Base-by-base conservation (phyloP, 2,113 vertebrate genomes). In the Burhinus bistriatus region DNA sequence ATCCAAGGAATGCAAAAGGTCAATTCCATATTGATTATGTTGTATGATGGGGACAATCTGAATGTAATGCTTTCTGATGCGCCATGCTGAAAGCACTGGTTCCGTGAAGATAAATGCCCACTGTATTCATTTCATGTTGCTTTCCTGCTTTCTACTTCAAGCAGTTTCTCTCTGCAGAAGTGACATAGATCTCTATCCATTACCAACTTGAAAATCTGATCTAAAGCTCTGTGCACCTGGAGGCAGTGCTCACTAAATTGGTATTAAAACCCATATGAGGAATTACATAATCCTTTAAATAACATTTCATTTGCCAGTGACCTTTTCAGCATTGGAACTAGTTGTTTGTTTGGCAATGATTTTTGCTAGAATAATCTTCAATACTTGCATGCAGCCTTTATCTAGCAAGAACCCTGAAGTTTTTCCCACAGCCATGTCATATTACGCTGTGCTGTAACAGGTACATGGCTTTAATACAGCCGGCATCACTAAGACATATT, bases 261-360 rank as follows among this genome's bases (percentile, higher is more conserved):
- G 70, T 97, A 97, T 97, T 94, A 97, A 97, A 96, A 94, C 96
- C 93, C 89, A 87, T 96, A 91, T 82, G 94, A 96, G 38, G 94
- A 90, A 95, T 95, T 94, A 72, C 83, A 86, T 93, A 92, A 97
- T 95, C 92, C 55, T 87, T 89, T 96, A 82, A 89, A 93, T 91
- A 97, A 93, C 89, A 69, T 91, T 97, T 95, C 87, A 94, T 97
- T 98, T 97, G 80, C 86, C 89, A 88, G 95, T 96, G 96, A 97
- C 96, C 96, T 98, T 97, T 97, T 96, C 91, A 95, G 45, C 55
- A 88, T 7, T 72, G 61, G 82, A 96, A 86, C 73, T 69, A 77
- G 84, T 77, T 84, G 38, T 81, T 94, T 93, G 65, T 94, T 97
- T 93, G 92, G 70, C 89, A 96, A 94, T 69, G 72, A 80, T 92